phyloP scores from a whole-genome alignment of 2,113 vertebrate genomes.

The Rhynchomys soricoides region DNA sequence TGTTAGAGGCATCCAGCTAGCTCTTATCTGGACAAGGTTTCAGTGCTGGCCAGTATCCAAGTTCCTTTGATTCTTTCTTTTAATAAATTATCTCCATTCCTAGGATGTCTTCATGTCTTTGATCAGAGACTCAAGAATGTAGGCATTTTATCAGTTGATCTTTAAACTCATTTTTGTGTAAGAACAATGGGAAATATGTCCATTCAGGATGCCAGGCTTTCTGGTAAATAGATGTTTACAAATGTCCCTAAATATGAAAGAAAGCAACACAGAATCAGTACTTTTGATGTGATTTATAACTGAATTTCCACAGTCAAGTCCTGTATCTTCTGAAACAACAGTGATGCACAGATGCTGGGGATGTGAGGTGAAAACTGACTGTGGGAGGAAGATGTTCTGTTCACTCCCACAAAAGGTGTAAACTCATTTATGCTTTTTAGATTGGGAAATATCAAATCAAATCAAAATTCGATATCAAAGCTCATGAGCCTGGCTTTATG shows the following conservation, averaged over 20 bases:
- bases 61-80: background rate
- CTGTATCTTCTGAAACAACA: background rate
- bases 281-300: background rate
- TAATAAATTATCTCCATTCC: background rate
- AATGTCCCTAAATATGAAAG: background rate
- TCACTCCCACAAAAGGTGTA: background rate
- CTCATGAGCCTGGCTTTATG: background rate
- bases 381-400: background rate
- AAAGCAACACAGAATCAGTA: background rate
- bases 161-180: background rate
- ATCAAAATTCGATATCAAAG: background rate
- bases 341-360: background rate
- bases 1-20: background rate
- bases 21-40: background rate
- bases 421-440: background rate
- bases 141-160: background rate
- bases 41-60: background rate
- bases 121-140: background rate
- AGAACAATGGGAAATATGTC: background rate
- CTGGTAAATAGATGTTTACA: background rate
- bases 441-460: background rate
- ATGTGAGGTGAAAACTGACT: background rate
- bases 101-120: background rate
- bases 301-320: background rate
- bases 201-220: background rate